Conservation (phyloP, 2,113 vertebrate species). For the Abramis brama region DNA sequence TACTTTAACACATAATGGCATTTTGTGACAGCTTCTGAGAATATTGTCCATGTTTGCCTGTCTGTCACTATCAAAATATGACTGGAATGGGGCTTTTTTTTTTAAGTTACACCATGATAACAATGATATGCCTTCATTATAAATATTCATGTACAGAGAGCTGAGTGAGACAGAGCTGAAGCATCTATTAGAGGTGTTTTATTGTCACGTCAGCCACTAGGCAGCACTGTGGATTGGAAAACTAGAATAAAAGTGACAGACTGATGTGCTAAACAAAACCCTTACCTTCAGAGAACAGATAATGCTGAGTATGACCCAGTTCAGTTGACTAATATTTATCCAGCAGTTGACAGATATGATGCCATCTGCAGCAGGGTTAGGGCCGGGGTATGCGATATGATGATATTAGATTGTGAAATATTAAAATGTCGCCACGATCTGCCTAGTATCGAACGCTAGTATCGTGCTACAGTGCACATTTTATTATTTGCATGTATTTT, state of each 20-base stretch:
- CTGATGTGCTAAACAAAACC: conserved; percentile 10
- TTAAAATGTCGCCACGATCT: no score
- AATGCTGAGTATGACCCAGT: neutral
- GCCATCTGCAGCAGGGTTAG: neutral
- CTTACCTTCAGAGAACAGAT: conserved; percentile 12
- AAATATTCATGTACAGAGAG: conserved; percentile 40
- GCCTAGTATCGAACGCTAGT: no score
- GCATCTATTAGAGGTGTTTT: conserved; percentile 47
- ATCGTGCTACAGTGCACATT: no score
- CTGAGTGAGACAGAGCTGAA: conserved; percentile 40
- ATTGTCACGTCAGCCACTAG: conserved; percentile 42
- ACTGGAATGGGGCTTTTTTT: conserved; percentile 36
- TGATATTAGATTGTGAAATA: no score
- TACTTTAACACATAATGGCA: neutral
- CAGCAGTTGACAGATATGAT: neutral
- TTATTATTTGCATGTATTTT: no score
- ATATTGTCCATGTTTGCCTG: conserved; percentile 28
- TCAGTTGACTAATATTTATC: conserved; percentile 18
- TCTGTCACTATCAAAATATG: conserved; percentile 42
- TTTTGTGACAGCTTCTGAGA: conserved; percentile 4
- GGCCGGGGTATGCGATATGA: no score
- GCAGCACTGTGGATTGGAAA: conserved; percentile 6
- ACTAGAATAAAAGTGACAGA: conserved; percentile 48
- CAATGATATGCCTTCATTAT: conserved; percentile 39
- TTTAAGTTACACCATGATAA: neutral